Evolutionary conservation across 2,888 invertebrate genomes (phyloP).

Genomic region (Dynastes tityus): DNA sequence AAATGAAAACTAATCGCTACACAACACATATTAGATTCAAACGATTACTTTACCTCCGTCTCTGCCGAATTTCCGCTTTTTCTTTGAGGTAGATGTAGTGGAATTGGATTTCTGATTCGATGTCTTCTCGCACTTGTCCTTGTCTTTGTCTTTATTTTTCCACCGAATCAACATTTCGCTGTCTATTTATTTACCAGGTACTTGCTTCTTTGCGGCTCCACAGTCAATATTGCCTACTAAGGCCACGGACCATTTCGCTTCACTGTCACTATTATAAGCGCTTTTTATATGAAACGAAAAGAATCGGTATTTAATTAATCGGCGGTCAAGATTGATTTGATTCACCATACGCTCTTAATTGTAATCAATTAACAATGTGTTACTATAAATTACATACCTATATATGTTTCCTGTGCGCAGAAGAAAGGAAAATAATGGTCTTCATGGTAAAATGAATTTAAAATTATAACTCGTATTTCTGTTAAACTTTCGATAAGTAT

Average conservation of each 20-base stretch:
- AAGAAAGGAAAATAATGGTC: neutral
- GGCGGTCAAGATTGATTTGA: neutral
- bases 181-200: constrained; percentile 16
- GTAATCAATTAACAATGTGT: constrained; percentile 20
- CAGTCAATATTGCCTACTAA: constrained; percentile 14
- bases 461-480: no score
- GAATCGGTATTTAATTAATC: neutral
- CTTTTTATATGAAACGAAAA: constrained; percentile 17
- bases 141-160: constrained; percentile 90
- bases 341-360: constrained; percentile 15
- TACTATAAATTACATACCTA: neutral
- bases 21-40: constrained; percentile 1
- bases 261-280: constrained; percentile 1
- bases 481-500: neutral
- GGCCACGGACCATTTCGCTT: constrained; percentile 5
- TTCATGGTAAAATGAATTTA: neutral
- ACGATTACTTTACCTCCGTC: constrained; percentile 79
- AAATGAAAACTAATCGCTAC: constrained; percentile 13
- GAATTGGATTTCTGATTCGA: constrained; percentile 68
- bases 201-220: constrained; percentile 4
- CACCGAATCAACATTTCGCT: constrained; percentile 83
- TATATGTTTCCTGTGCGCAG: no score
- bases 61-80: constrained; percentile 86
- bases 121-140: constrained; percentile 75
- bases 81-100: constrained; percentile 78